Conservation (phyloP, 2,888 invertebrate genomes). For the Flexamia atlantica region DNA sequence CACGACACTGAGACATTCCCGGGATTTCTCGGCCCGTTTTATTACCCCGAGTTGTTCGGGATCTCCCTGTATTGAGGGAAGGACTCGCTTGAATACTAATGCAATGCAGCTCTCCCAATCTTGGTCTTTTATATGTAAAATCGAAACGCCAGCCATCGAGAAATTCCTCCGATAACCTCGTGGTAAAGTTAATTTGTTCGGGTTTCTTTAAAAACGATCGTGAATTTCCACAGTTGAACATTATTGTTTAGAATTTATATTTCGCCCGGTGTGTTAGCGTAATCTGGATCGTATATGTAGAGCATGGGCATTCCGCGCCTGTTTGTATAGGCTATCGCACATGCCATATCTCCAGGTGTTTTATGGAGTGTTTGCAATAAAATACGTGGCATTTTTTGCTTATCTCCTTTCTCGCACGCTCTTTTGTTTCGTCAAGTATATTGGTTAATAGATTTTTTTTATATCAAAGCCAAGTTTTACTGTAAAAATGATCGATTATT, state of each 20-base stretch:
- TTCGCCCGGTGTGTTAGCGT: neutral
- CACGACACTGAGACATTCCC: conserved; percentile 29
- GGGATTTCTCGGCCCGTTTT: conserved; percentile 48
- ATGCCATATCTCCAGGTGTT: conserved; percentile 15
- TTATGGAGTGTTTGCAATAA: conserved; percentile 32
- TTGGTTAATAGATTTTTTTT: neutral
- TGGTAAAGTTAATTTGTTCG: neutral
- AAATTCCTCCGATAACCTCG: conserved; percentile 34
- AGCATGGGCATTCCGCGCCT: neutral
- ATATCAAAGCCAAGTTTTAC: neutral
- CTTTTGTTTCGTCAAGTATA: neutral
- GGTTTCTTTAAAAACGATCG: neutral
- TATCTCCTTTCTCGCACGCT: conserved; percentile 8
- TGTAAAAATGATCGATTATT: too few species aligned
- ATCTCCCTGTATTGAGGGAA: conserved; percentile 21
- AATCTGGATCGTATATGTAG: neutral
- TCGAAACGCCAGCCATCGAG: conserved; percentile 8
- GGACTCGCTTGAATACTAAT: conserved; percentile 42
- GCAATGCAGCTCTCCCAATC: neutral
- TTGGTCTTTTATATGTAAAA: conserved; percentile 42
- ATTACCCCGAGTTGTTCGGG: conserved; percentile 1
- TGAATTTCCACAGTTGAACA: neutral
- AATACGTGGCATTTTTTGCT: conserved; percentile 17
- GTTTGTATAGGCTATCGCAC: conserved; percentile 8
- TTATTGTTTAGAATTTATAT: neutral